Evolutionary conservation across 2,888 invertebrate genomes (phyloP), one percentile per base, ranked within the genome.

Genomic region (Melanostoma scalare): DNA sequence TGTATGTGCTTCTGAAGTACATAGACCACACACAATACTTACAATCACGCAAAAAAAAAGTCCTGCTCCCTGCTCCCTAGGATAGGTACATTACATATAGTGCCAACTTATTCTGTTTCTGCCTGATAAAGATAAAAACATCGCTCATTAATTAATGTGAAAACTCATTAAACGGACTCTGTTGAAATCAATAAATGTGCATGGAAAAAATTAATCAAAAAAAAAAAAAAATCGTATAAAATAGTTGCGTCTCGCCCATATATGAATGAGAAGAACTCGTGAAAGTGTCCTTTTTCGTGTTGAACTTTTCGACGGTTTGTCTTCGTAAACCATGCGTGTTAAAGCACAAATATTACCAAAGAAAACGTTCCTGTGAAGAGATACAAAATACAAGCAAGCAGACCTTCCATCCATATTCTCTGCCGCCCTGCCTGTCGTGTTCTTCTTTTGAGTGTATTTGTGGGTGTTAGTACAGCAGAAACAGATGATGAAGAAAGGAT

Each of bases 401-500:
- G 20, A 20, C 20, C 20, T 20, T 20, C 20, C 20, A 20, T 20
- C 48, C 35, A 61, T 61, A 46, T 36, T 8, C 61, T 61, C 44
- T 55, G 46, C n/a, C 20, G 38, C 20, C 20, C 20, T 20, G 20
- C 20, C 20, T 20, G 20, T 20, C 35, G 63, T 63, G 42, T 40
- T 36, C 35, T 73, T 67, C 53, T 53, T 61, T 6, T 31, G 30
- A 56, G 52, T 67, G 68, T 55, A 55, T 75, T 67, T 78, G 73
- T 74, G 69, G 69, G 79, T 84, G 79, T 69, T 71, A 48, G 71
- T 71, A 60, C 33, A 20, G 20, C 20, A 79, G 67, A 84, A 84
- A 84, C 79, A 79, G 74, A 79, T 79, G 79, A 84, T 84, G 71
- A 74, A 79, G 60, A 84, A 84, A 79, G 65, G 79, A 84, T 79